Evolutionary conservation across 2,113 vertebrate species (phyloP).

Genomic region (Bufo bufo): DNA sequence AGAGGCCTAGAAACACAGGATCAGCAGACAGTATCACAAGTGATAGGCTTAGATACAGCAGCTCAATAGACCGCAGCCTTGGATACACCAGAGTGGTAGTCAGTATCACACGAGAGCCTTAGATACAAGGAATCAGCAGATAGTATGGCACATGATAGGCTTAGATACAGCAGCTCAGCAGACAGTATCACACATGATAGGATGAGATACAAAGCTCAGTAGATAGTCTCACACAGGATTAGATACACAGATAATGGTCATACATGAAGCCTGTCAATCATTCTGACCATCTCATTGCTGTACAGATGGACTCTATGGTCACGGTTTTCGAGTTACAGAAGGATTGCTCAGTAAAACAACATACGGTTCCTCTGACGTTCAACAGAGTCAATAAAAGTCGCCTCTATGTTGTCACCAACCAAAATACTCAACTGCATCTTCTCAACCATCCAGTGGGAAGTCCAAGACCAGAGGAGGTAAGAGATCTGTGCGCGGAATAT

Average conservation of each 20-base stretch:
- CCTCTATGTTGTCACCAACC: slow-evolving; percentile 3
- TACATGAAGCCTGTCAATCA: neutral
- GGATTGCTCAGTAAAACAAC: neutral
- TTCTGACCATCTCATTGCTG: too few species aligned
- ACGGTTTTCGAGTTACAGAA: neutral
- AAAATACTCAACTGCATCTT: neutral
- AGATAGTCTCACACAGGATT: neutral
- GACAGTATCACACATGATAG: too few species aligned
- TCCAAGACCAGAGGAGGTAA: neutral
- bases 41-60: neutral
- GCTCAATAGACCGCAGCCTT: neutral
- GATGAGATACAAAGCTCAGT: too few species aligned
- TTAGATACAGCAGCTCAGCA: neutral
- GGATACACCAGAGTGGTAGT: neutral
- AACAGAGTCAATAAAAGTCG: neutral
- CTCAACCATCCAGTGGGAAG: neutral
- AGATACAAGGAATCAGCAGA: neutral
- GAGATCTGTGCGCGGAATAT: neutral
- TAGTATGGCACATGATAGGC: neutral
- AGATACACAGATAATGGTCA: neutral
- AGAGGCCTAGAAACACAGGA: too few species aligned
- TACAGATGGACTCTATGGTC: slow-evolving; percentile 24
- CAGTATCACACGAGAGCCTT: neutral
- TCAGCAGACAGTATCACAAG: neutral
- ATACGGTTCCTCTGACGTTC: neutral